Conservation (phyloP, 2,888 invertebrate species). For the Amiota communis region DNA sequence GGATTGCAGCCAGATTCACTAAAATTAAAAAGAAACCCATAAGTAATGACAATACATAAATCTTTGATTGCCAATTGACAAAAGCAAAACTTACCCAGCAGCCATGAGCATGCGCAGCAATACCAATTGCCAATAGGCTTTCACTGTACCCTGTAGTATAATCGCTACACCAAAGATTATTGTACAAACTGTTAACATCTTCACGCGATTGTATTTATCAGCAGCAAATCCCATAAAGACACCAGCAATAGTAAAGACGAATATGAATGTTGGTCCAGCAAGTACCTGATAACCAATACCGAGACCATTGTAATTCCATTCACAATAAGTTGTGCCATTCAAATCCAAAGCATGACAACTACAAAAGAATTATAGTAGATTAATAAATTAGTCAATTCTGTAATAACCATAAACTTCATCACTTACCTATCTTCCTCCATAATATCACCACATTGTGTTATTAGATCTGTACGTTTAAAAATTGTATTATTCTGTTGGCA, state of each 20-base stretch:
- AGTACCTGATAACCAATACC: constrained; percentile 93
- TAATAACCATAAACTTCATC: too few relatives aligned
- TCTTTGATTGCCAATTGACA: neutral
- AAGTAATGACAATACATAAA: neutral
- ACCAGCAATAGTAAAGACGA: constrained; percentile 91
- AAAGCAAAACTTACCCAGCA: constrained; percentile 77
- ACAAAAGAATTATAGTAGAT: constrained; percentile 2
- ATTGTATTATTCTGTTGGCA: constrained; percentile 84
- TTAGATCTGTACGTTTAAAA: constrained; percentile 75
- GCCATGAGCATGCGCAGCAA: constrained; percentile 89
- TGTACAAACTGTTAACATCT: constrained; percentile 84
- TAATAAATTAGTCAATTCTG: neutral
- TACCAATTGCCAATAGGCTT: constrained; percentile 92
- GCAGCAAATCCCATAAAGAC: constrained; percentile 88
- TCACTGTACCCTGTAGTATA: constrained; percentile 87
- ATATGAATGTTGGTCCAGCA: constrained; percentile 94
- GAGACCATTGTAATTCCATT: constrained; percentile 94
- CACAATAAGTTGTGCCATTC: constrained; percentile 86
- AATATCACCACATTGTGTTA: constrained; percentile 76
- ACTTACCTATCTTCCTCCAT: constrained; percentile 75
- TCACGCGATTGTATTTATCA: constrained; percentile 84
- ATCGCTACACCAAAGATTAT: constrained; percentile 87
- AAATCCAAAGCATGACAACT: constrained; percentile 80
- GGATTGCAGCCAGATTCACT: constrained; percentile 92
- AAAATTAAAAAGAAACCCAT: constrained; percentile 34